These are phyloP conservation scores for Ferdinandea cuprea DNA, from an alignment of 2,888 invertebrate genomes.

Conservation along the genomic window DNA sequence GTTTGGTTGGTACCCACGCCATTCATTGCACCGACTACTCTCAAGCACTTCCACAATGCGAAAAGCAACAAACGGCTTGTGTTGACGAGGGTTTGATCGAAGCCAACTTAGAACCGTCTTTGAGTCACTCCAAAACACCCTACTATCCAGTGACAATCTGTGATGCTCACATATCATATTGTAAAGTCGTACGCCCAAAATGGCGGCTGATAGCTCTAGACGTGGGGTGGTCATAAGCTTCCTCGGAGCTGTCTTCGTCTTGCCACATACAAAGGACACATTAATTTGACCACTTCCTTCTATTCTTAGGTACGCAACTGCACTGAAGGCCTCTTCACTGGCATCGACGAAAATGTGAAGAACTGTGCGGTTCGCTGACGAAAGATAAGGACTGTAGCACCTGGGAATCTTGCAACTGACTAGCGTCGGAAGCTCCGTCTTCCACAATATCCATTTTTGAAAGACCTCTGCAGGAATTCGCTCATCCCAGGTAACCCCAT, in stretches of 20 bases:
- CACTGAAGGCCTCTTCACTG: conserved; percentile 3
- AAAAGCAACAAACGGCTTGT: conserved; percentile 61
- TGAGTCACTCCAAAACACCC: conserved; percentile 76
- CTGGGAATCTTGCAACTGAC: background rate
- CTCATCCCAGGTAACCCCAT: background rate
- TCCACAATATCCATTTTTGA: background rate
- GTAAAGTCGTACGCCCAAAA: conserved; percentile 1
- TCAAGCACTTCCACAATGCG: conserved; percentile 56
- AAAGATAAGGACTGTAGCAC: background rate
- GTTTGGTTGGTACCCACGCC: conserved; percentile 47
- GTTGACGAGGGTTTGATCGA: conserved; percentile 68
- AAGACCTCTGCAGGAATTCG: background rate
- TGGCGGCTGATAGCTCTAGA: conserved; percentile 14
- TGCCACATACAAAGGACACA: conserved; percentile 11
- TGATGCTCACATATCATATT: background rate
- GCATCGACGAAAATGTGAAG: conserved; percentile 19
- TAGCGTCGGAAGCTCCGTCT: background rate
- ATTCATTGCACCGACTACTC: conserved; percentile 28
- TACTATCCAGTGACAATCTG: no score
- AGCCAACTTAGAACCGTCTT: no score
- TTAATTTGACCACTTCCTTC: background rate
- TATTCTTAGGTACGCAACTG: background rate
- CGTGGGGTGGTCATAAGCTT: background rate
- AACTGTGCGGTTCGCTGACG: background rate
- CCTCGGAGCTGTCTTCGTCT: background rate